These are phyloP conservation scores for Rhimphoctona megacephalus DNA, from an alignment of 2,888 invertebrate genomes.

Conservation along the genomic window DNA sequence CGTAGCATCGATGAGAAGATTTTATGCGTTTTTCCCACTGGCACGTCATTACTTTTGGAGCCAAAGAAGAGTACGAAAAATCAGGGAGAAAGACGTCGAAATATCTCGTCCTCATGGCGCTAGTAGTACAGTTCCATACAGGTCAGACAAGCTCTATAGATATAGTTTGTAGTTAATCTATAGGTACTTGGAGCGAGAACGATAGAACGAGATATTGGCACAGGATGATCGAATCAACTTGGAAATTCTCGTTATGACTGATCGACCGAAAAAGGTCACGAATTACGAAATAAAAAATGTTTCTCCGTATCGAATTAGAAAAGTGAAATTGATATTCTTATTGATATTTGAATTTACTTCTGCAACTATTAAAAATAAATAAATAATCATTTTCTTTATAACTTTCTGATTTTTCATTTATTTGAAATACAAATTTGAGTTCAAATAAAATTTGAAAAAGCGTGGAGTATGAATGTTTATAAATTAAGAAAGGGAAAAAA, in stretches of 20 bases:
- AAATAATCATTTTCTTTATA: neutral
- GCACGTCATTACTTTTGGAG: constrained; percentile 11
- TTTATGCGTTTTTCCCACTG: constrained; percentile 22
- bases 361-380: neutral
- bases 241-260: constrained; percentile 67
- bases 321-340: neutral
- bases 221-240: constrained; percentile 65
- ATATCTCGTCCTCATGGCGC: constrained; percentile 12
- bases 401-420: neutral
- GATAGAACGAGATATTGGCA: constrained; percentile 59
- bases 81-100: constrained; percentile 31
- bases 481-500: too few species aligned
- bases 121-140: constrained; percentile 9
- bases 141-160: constrained; percentile 18
- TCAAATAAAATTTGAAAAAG: neutral
- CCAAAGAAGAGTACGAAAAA: constrained; percentile 8
- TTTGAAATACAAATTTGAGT: neutral
- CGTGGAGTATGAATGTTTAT: neutral
- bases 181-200: neutral
- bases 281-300: constrained; percentile 34
- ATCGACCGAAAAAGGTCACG: constrained; percentile 62
- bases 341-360: neutral
- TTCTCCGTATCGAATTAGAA: neutral
- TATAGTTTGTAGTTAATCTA: neutral
- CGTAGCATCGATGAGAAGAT: constrained; percentile 33